Conservation (phyloP, 2,797 vertebrate species). For the Ambastaia sidthimunki region DNA sequence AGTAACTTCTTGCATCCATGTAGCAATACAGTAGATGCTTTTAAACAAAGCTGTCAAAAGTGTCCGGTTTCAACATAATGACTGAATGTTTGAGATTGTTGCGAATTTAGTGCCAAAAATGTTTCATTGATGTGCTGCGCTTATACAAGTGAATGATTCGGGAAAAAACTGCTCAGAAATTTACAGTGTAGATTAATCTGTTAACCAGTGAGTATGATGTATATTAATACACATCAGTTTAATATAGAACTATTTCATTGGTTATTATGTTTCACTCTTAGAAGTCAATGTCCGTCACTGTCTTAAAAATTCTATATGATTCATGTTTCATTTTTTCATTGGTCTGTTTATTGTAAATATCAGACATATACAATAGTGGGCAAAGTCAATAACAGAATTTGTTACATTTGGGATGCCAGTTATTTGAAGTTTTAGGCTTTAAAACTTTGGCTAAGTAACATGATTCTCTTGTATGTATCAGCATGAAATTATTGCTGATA, state of each 20-base stretch:
- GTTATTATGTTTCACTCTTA: neutral
- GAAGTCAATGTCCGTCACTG: neutral
- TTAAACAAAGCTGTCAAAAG: neutral
- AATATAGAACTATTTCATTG: neutral
- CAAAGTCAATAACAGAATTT: neutral
- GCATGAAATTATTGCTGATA: slow-evolving; percentile 7
- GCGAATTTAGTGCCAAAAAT: slow-evolving; percentile 46
- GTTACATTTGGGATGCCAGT: neutral
- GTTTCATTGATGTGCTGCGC: slow-evolving; percentile 16
- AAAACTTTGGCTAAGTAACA: neutral
- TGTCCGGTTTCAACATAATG: neutral
- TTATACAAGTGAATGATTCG: neutral
- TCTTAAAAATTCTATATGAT: slow-evolving; percentile 14
- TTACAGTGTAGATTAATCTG: slow-evolving; percentile 1
- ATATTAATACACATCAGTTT: slow-evolving; percentile 21
- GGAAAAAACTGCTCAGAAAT: neutral
- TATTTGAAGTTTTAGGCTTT: slow-evolving; percentile 14
- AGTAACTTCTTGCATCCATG: slow-evolving; percentile 39
- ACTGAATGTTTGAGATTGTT: slow-evolving; percentile 19
- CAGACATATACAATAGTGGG: neutral
- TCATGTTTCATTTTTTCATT: slow-evolving; percentile 1
- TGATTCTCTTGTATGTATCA: slow-evolving; percentile 9
- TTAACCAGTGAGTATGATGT: slow-evolving; percentile 15
- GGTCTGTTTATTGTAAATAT: slow-evolving; percentile 39
- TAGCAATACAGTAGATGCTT: slow-evolving; percentile 50